These are phyloP conservation scores for Thunnus thynnus DNA, from an alignment of 2,113 vertebrate genomes.

Conservation along the genomic window DNA sequence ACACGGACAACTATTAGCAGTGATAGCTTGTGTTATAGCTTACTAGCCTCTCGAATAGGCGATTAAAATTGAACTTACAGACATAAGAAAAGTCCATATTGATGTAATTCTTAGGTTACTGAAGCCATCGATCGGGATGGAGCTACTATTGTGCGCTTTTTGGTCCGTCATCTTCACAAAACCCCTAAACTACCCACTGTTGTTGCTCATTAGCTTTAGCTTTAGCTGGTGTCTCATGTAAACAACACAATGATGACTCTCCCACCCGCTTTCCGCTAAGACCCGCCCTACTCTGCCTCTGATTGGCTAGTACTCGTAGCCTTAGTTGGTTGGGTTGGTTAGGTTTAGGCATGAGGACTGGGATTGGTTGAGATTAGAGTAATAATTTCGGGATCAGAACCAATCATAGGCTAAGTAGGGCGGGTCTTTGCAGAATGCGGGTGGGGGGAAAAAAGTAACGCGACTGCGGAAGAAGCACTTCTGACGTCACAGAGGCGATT, in stretches of 20 bases:
- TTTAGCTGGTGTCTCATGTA: not conserved
- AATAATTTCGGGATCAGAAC: no score
- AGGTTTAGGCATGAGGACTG: no score
- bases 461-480: constrained; percentile 16
- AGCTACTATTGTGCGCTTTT: constrained; percentile 78
- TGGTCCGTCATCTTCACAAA: constrained; percentile 69
- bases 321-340: no score
- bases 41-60: not conserved
- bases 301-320: no score
- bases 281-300: no score
- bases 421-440: no score
- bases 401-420: no score
- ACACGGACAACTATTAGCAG: no score
- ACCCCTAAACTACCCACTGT: not conserved
- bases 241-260: constrained; percentile 15
- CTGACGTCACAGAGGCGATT: constrained; percentile 21
- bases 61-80: constrained; percentile 75
- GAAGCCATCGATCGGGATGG: constrained; percentile 82
- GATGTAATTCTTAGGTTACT: constrained; percentile 85
- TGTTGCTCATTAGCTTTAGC: not conserved
- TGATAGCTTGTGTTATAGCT: not conserved
- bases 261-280: no score
- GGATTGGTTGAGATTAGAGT: no score
- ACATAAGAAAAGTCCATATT: constrained; percentile 85
- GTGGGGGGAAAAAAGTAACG: no score